A percentile compares a stretch with the other conserved stretches of the same genome.
Evolutionary conservation across 2,797 vertebrate genomes (phyloP).

Genomic region (Danio choprae): DNA sequence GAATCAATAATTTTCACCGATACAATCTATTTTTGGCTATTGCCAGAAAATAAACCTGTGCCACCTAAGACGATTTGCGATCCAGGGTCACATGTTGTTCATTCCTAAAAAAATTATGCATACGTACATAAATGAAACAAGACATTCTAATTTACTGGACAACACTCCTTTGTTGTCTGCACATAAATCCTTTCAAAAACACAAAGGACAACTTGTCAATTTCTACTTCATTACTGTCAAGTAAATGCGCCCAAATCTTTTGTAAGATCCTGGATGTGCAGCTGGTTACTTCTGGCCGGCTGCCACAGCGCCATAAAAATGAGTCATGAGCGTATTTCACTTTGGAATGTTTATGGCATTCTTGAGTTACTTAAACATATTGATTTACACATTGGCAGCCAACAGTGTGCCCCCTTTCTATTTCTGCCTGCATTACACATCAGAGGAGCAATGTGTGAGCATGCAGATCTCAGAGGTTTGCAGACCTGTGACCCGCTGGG

Average conservation of each 20-base stretch:
- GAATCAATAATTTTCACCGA: too few relatives aligned
- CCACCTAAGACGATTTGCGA: too few relatives aligned
- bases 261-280: slow-evolving; percentile 20
- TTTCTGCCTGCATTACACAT: slow-evolving; percentile 61
- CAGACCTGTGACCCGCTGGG: slow-evolving; percentile 30
- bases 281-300: slow-evolving; percentile 44
- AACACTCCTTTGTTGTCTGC: too few relatives aligned
- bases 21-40: too few relatives aligned
- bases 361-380: slow-evolving; percentile 64
- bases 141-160: too few relatives aligned
- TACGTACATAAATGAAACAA: too few relatives aligned
- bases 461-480: slow-evolving; percentile 61
- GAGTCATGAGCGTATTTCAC: slow-evolving; percentile 54
- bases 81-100: too few relatives aligned
- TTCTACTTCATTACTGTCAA: not conserved
- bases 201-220: too few relatives aligned
- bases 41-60: too few relatives aligned
- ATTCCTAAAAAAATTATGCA: too few relatives aligned
- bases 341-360: slow-evolving; percentile 63
- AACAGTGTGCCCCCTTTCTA: slow-evolving; percentile 58
- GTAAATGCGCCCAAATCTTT: not conserved
- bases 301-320: slow-evolving; percentile 52
- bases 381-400: slow-evolving; percentile 59
- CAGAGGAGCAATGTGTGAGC: slow-evolving; percentile 54
- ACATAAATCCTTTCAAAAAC: too few relatives aligned